These are phyloP conservation scores for Eremobia ochroleuca DNA, from an alignment of 2,888 invertebrate species.

Conservation along the genomic window DNA sequence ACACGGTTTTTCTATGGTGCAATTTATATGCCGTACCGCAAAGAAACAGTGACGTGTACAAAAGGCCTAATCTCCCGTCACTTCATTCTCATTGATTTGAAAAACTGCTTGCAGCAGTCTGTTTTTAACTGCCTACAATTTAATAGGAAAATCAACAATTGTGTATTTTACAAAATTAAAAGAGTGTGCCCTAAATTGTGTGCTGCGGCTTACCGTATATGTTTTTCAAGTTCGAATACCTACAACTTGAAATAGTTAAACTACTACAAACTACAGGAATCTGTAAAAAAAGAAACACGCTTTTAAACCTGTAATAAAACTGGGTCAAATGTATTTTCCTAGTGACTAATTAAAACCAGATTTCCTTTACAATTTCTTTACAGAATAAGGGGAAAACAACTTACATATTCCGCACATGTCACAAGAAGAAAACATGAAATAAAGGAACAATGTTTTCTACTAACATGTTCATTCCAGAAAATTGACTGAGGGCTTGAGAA, in stretches of 20 bases:
- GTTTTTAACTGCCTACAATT: neutral
- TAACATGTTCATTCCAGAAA: constrained; percentile 20
- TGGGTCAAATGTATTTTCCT: constrained; percentile 12
- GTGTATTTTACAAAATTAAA: neutral
- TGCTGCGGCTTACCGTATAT: neutral
- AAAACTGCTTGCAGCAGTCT: neutral
- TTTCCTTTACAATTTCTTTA: constrained; percentile 16
- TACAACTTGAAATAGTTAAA: neutral
- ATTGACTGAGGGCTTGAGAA: constrained; percentile 17
- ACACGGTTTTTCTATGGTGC: too few relatives aligned
- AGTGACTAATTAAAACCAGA: constrained; percentile 19
- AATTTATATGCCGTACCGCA: neutral
- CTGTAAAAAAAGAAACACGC: neutral
- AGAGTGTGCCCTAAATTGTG: neutral
- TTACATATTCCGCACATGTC: constrained; percentile 32
- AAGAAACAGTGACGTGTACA: neutral
- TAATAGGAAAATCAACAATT: neutral
- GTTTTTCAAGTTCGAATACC: neutral
- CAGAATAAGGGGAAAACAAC: constrained; percentile 6
- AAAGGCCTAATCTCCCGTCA: neutral
- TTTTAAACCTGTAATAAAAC: constrained; percentile 9
- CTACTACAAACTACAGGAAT: neutral
- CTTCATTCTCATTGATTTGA: neutral
- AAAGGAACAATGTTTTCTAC: constrained; percentile 30
- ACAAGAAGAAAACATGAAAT: constrained; percentile 13